These are phyloP conservation scores for Plumapathes pennacea DNA, from an alignment of 92 coral and sea anemone species.

Conservation along the genomic window DNA sequence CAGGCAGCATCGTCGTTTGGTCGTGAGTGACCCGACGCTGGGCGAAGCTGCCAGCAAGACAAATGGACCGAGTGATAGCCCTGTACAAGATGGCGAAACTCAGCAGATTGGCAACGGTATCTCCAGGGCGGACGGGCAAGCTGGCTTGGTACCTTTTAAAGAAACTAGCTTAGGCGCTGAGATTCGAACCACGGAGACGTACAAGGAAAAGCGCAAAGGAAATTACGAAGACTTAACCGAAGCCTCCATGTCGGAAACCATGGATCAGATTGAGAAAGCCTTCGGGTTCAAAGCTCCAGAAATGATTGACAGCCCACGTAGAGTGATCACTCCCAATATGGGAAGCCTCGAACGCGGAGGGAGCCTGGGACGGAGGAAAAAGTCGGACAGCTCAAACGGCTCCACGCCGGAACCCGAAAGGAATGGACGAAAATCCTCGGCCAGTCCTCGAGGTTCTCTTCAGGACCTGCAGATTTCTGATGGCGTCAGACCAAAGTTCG, in stretches of 20 bases:
- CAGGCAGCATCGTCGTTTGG: conserved; percentile 57
- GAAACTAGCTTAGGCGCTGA: conserved; percentile 97
- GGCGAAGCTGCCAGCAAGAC: conserved; percentile 33
- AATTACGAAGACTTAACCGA: conserved; percentile 70
- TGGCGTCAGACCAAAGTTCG: conserved; percentile 24
- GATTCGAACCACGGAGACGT: conserved; percentile 87
- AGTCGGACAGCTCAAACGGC: conserved; percentile 15
- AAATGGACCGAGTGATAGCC: conserved; percentile 4
- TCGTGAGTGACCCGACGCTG: conserved; percentile 53
- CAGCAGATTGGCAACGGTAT: too few species aligned
- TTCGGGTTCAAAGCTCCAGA: conserved; percentile 80
- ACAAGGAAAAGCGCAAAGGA: conserved; percentile 55
- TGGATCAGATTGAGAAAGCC: conserved; percentile 94
- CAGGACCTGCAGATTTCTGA: conserved; percentile 19
- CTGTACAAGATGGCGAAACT: conserved; percentile 8
- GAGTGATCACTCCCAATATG: too few species aligned
- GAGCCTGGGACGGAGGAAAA: conserved; percentile 21
- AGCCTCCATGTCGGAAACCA: conserved; percentile 90
- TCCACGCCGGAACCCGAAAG: too few species aligned
- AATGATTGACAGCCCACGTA: conserved; percentile 59
- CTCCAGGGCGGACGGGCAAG: conserved; percentile 31
- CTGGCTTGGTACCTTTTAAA: conserved; percentile 69
- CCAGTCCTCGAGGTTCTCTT: conserved; percentile 20
- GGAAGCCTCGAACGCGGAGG: conserved; percentile 44
- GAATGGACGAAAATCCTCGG: conserved; percentile 35